These are phyloP conservation scores for Mimumesa dahlbomi DNA, from an alignment of 2,888 invertebrate genomes.

Conservation along the genomic window DNA sequence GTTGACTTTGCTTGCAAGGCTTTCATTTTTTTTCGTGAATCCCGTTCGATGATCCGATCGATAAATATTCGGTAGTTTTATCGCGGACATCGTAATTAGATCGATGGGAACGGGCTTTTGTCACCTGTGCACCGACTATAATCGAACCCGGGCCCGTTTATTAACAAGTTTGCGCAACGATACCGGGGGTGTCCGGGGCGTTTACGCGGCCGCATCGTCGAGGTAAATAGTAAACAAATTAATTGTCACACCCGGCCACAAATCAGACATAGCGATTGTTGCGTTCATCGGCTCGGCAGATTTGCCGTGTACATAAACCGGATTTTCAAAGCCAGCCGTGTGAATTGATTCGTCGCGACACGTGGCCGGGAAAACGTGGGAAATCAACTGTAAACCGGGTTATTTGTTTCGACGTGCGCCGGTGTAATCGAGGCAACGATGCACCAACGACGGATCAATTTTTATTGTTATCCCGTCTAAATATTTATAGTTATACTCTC, in stretches of 20 bases:
- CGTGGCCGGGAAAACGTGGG: conserved; percentile 29
- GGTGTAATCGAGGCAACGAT: conserved; percentile 10
- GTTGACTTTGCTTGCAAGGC: too few relatives aligned
- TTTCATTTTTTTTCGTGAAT: background rate
- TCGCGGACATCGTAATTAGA: background rate
- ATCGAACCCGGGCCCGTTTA: conserved; percentile 2
- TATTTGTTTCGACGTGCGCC: conserved; percentile 27
- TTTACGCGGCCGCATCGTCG: conserved; percentile 28
- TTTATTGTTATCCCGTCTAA: background rate
- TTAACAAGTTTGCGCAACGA: conserved; percentile 21
- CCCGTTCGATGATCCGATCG: background rate
- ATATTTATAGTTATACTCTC: too few relatives aligned
- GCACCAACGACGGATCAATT: background rate
- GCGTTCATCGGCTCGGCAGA: conserved; percentile 40
- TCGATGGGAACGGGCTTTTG: background rate
- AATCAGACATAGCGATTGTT: conserved; percentile 73
- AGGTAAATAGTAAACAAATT: conserved; percentile 75
- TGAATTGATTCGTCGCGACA: conserved; percentile 49
- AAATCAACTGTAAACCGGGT: conserved; percentile 27
- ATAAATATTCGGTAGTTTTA: background rate
- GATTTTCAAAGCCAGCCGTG: conserved; percentile 52
- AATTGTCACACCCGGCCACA: conserved; percentile 66
- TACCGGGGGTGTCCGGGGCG: conserved; percentile 1
- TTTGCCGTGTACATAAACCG: conserved; percentile 32
- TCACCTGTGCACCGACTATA: background rate